A percentile compares a stretch with the other conserved stretches of the same genome.
Evolutionary conservation across 1,140 invertebrate genomes (phyloP).

Genomic region (Leptonema lineaticorne): DNA sequence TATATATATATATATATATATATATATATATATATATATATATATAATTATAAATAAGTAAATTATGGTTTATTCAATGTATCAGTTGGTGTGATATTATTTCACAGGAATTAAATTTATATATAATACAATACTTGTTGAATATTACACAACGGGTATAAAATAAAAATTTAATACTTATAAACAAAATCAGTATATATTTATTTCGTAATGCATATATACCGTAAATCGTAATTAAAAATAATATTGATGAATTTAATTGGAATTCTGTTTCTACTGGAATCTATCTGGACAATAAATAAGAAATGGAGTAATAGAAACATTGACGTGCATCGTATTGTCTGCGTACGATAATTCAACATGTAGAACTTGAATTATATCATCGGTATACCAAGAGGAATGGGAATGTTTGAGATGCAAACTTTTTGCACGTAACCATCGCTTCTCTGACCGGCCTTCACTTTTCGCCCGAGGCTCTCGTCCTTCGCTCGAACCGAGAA

Average conservation of each 20-base stretch:
- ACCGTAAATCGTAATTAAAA: too few species aligned
- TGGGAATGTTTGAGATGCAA: constrained; percentile 12
- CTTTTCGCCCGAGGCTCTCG: constrained; percentile 12
- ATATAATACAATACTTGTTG: too few species aligned
- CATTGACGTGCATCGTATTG: background rate
- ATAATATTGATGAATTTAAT: background rate
- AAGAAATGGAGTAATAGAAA: background rate
- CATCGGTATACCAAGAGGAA: background rate
- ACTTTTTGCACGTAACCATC: constrained; percentile 7
- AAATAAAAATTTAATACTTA: background rate
- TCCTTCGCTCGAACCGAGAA: background rate
- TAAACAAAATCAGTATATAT: background rate
- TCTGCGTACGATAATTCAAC: background rate
- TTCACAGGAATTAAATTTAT: too few species aligned
- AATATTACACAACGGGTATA: too few species aligned
- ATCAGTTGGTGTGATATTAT: too few species aligned
- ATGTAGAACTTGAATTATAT: constrained; percentile 4
- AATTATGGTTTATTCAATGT: too few species aligned
- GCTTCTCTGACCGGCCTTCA: constrained; percentile 13
- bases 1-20: too few species aligned
- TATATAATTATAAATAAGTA: too few species aligned
- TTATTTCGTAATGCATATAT: too few species aligned
- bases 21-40: too few species aligned
- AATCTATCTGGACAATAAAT: background rate
- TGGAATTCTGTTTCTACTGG: background rate